Conservation (phyloP, 2,888 invertebrate species). For the Elmis aenea region DNA sequence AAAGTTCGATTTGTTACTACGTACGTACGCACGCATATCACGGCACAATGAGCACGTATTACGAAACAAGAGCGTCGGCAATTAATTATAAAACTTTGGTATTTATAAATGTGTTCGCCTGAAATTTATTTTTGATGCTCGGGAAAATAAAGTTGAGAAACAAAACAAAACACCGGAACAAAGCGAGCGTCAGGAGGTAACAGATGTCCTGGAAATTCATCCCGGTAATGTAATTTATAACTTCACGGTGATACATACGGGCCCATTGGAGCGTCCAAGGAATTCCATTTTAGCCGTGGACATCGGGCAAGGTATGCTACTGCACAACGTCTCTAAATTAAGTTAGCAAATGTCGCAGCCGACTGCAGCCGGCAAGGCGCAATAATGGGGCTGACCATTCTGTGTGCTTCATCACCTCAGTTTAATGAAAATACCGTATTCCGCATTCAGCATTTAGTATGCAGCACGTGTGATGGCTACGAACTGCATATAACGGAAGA, state of each 20-base stretch:
- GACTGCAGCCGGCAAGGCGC: constrained; percentile 38
- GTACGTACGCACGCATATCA: too few species aligned
- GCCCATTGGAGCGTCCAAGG: constrained; percentile 28
- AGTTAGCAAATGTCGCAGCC: constrained; percentile 44
- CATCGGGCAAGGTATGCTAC: constrained; percentile 33
- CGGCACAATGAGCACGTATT: too few species aligned
- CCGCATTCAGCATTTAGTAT: constrained; percentile 28
- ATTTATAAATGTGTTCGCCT: too few species aligned
- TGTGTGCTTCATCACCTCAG: constrained; percentile 42
- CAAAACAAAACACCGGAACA: constrained; percentile 23
- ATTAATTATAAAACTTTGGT: too few species aligned
- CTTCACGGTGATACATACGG: constrained; percentile 28
- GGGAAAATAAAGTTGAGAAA: constrained; percentile 23
- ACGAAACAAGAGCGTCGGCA: too few species aligned
- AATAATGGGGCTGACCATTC: constrained; percentile 36
- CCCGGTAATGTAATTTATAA: constrained; percentile 35
- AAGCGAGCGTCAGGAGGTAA: constrained; percentile 27
- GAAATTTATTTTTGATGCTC: constrained; percentile 24
- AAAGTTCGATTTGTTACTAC: too few species aligned
- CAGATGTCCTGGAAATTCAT: constrained; percentile 32
- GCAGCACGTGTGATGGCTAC: constrained; percentile 22
- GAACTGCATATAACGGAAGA: too few species aligned
- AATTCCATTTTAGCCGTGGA: constrained; percentile 35
- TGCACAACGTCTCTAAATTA: constrained; percentile 39
- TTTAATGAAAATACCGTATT: constrained; percentile 45